phyloP scores from a whole-genome alignment of 2,113 vertebrate genomes.

The Pangasianodon hypophthalmus region DNA sequence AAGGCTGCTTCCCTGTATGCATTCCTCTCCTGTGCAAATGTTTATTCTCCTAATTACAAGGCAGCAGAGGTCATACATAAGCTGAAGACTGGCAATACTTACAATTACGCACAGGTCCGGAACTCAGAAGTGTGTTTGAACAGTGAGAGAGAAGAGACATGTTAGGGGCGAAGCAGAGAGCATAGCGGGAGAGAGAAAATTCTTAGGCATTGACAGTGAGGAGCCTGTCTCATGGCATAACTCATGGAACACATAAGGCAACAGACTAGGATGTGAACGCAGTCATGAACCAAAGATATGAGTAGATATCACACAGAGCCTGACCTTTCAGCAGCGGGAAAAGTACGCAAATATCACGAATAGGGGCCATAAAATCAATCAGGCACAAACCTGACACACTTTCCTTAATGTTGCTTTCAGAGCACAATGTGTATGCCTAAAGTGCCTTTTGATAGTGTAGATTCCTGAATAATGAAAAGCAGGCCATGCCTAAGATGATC shows the following conservation, averaged over 20 bases:
- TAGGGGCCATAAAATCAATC: constrained; percentile 21
- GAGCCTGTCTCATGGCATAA: constrained; percentile 30
- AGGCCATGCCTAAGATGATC: constrained; percentile 22
- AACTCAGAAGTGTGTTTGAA: constrained; percentile 16
- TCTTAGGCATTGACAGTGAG: not conserved
- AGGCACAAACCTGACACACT: constrained; percentile 37
- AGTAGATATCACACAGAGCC: not conserved
- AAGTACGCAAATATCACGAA: not conserved
- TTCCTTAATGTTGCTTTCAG: constrained; percentile 35
- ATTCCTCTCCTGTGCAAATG: constrained; percentile 36
- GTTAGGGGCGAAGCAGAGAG: constrained; percentile 1
- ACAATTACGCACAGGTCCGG: constrained; percentile 3
- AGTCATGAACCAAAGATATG: not conserved
- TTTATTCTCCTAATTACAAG: constrained; percentile 46
- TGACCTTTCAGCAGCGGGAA: not conserved
- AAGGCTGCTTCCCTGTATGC: not conserved
- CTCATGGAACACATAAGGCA: constrained; percentile 7
- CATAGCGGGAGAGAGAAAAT: not conserved
- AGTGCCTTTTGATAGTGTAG: constrained; percentile 38
- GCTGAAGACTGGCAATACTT: not conserved
- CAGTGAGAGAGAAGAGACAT: constrained; percentile 16
- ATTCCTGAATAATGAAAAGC: constrained; percentile 53
- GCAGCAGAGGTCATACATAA: constrained; percentile 26
- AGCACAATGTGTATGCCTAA: constrained; percentile 5
- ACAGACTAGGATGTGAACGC: constrained; percentile 6